Base-by-base conservation (phyloP, 2,113 vertebrate species). In the Apteryx owenii region DNA sequence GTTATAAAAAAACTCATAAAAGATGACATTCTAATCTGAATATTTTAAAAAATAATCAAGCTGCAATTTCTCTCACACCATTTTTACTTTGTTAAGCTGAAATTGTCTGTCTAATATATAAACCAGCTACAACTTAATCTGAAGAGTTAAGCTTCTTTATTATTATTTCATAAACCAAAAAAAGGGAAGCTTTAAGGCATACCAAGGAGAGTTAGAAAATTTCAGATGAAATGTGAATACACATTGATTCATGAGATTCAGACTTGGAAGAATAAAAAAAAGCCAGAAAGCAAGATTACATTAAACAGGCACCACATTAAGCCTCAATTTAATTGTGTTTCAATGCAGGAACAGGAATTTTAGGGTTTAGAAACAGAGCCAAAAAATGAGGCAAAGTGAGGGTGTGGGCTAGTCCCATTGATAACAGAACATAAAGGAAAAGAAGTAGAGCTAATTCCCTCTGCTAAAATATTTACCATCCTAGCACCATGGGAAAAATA, bases 1-100 rank as follows among this genome's bases (percentile, higher is more conserved):
- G 91, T 97, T 78, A 96, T 97, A 94, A 64, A 71, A 81, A 96
- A 72, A 6, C 61, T 96, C 95, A 96, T 92, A 86, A 97, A 92
- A 95, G 90, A 98, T 97, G 96, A 96, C 95, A 96, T 97, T 91
- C 95, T 96, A 96, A 97, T 94, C 93, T 91, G 95, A 98, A 98
- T 97, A 97, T 95, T 97, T 96, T 33, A 31, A 85, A 97, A 80
- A 93, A 71, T 44, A 84, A 93, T 58, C 38, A 68, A 93, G 92
- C 96, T 98, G 96, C 73, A 94, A 92, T 87, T 95, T 96, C 94
- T 97, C 97, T 96, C 95, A 95, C 93, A 95, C 95, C 91, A 73
- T 91, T 95, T 95, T 96, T 90, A 91, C 90, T 96, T 91, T 75
- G 85, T 78, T 95, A 80, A 90, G 62, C 64, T 95, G 89, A 78